Evolutionary conservation across 2,797 vertebrate species (phyloP).

Genomic region (Amphiprion clarkii): DNA sequence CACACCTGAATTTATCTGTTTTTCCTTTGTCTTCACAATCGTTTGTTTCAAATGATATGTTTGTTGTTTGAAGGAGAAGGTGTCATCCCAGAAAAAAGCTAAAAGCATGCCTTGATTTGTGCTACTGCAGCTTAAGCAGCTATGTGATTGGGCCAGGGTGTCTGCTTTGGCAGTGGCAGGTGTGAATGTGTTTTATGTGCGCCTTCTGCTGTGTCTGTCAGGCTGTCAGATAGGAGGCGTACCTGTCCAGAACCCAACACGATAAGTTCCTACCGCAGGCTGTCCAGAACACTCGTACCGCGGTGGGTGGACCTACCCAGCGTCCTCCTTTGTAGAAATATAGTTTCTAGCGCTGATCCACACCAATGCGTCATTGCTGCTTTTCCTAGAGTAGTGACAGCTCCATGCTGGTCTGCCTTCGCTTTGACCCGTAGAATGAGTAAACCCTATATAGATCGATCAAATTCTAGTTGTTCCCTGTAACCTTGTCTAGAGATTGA

Average conservation of each 20-base stretch:
- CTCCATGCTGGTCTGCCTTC: neutral
- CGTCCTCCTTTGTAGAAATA: slow-evolving; percentile 61
- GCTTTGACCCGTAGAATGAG: slow-evolving; percentile 38
- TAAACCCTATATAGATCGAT: slow-evolving; percentile 20
- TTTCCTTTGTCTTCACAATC: neutral
- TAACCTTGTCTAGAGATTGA: neutral
- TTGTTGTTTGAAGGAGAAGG: slow-evolving; percentile 10
- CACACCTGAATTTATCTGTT: neutral
- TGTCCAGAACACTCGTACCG: slow-evolving; percentile 81
- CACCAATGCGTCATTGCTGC: slow-evolving; percentile 15
- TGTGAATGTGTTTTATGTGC: slow-evolving; percentile 48
- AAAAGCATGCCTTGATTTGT: neutral
- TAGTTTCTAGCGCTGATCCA: slow-evolving; percentile 48
- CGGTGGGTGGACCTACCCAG: slow-evolving; percentile 80
- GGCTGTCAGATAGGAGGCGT: slow-evolving; percentile 82
- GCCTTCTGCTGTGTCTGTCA: slow-evolving; percentile 72
- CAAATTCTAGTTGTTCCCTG: slow-evolving; percentile 30
- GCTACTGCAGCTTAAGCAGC: neutral
- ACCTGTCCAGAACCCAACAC: slow-evolving; percentile 80
- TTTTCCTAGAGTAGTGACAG: slow-evolving; percentile 35
- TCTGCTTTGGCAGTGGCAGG: slow-evolving; percentile 12
- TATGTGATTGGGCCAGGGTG: neutral
- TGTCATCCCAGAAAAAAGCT: neutral
- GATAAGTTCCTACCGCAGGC: slow-evolving; percentile 77
- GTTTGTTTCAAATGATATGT: neutral